phyloP scores from a whole-genome alignment of 1,140 invertebrate genomes.

The Probaryconus sp. region DNA sequence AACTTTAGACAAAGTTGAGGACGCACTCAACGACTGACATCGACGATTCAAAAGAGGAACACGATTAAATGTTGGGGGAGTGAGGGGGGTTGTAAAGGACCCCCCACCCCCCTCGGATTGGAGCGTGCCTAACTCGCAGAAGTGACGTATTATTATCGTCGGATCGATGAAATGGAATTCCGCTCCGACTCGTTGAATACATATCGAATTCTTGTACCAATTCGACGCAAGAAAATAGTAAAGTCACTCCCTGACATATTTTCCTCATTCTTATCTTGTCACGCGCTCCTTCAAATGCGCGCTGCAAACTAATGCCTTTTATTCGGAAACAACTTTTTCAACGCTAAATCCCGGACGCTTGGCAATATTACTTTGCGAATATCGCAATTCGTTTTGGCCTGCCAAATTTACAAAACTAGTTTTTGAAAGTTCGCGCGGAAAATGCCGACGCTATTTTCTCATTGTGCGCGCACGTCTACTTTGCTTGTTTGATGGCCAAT shows the following conservation, averaged over 20 bases:
- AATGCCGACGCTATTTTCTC: no score
- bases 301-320: conserved; percentile 36
- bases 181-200: conserved; percentile 52
- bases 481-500: no score
- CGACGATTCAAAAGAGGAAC: conserved; percentile 26
- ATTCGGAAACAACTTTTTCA: conserved; percentile 58
- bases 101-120: neutral
- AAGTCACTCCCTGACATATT: conserved; percentile 55
- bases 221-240: conserved; percentile 51
- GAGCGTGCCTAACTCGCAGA: conserved; percentile 29
- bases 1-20: conserved; percentile 54
- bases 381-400: conserved; percentile 11
- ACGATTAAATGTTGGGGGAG: no score
- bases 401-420: no score
- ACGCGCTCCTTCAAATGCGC: conserved; percentile 43
- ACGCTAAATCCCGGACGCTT: conserved; percentile 15
- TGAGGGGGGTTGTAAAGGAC: conserved; percentile 5
- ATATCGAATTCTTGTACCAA: conserved; percentile 52
- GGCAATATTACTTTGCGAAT: conserved; percentile 25
- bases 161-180: conserved; percentile 46
- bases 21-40: conserved; percentile 46
- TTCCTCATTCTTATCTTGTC: conserved; percentile 57
- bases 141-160: conserved; percentile 53
- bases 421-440: no score
- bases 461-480: no score